Percentiles rank a stretch among this genome's conserved stretches.
Evolutionary conservation across 2,888 invertebrate species (phyloP).

Genomic region (Pachycephus smyrnensis): DNA sequence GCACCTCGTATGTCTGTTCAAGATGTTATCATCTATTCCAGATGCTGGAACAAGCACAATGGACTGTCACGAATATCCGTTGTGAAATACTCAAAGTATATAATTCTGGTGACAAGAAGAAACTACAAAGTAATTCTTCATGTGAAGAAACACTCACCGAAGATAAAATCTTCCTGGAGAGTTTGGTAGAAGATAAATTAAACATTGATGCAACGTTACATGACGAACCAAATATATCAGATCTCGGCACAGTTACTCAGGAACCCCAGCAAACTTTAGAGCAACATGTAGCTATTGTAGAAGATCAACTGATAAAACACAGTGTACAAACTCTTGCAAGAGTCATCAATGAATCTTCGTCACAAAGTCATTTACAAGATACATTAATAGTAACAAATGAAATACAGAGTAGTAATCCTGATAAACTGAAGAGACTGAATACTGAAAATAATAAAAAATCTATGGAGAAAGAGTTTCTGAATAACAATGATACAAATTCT

Average conservation of each 20-base stretch:
- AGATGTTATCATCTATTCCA: constrained; percentile 52
- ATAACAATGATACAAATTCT: not conserved
- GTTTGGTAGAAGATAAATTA: constrained; percentile 17
- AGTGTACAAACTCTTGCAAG: not conserved
- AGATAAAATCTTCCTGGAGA: constrained; percentile 18
- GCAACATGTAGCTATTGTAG: not conserved
- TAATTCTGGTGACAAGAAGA: constrained; percentile 25
- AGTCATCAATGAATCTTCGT: not conserved
- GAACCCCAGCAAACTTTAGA: not conserved
- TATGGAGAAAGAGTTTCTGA: not conserved
- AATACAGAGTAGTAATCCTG: not conserved
- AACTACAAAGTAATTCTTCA: not conserved
- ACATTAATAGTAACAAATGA: not conserved
- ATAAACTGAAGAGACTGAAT: not conserved
- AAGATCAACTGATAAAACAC: not conserved
- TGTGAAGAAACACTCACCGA: constrained; percentile 9
- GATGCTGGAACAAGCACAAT: constrained; percentile 54
- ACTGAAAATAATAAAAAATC: not conserved
- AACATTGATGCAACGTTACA: constrained; percentile 13
- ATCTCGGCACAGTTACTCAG: not conserved
- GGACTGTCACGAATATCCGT: constrained; percentile 45
- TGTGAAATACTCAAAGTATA: constrained; percentile 51
- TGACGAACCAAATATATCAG: constrained; percentile 7
- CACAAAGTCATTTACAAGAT: not conserved
- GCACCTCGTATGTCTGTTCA: constrained; percentile 46